Percentiles rank a stretch among this genome's conserved stretches.
Evolutionary conservation across 2,888 invertebrate species (phyloP).

Genomic region (Apodemia duryi): DNA sequence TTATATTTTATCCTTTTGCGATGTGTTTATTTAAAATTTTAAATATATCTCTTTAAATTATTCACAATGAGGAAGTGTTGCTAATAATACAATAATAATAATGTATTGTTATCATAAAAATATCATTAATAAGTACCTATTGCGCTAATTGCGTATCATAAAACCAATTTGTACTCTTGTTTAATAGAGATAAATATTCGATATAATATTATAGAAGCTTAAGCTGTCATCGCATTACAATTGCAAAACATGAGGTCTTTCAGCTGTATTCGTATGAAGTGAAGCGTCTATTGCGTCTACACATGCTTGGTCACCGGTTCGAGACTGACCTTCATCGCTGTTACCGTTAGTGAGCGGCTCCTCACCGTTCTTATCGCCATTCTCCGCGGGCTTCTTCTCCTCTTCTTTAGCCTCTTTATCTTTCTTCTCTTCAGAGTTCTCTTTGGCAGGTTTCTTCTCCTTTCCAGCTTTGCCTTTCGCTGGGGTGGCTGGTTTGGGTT

Average conservation of each 20-base stretch:
- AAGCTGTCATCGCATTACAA: conserved; percentile 19
- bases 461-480: conserved; percentile 86
- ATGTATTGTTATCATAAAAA: too few species aligned
- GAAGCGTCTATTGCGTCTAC: conserved; percentile 57
- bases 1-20: too few species aligned
- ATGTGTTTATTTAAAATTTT: too few species aligned
- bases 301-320: conserved; percentile 57
- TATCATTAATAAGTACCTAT: too few species aligned
- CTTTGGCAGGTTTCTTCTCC: conserved; percentile 82
- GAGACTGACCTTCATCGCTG: conserved; percentile 77
- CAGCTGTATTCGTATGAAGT: conserved; percentile 35
- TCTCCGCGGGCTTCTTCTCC: conserved; percentile 67
- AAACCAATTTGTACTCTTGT: too few species aligned
- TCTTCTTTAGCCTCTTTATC: conserved; percentile 79
- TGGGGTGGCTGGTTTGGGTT: conserved; percentile 88
- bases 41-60: too few species aligned
- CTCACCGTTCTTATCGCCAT: conserved; percentile 73
- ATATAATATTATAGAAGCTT: background rate
- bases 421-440: conserved; percentile 84
- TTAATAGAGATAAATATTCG: too few species aligned
- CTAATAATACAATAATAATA: too few species aligned
- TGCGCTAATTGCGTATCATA: too few species aligned
- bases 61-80: too few species aligned
- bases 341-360: conserved; percentile 76
- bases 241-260: conserved; percentile 37